Evolutionary conservation across 2,797 vertebrate species (phyloP), one percentile per base, ranked within the genome.

Genomic region (Trematomus bernacchii): DNA sequence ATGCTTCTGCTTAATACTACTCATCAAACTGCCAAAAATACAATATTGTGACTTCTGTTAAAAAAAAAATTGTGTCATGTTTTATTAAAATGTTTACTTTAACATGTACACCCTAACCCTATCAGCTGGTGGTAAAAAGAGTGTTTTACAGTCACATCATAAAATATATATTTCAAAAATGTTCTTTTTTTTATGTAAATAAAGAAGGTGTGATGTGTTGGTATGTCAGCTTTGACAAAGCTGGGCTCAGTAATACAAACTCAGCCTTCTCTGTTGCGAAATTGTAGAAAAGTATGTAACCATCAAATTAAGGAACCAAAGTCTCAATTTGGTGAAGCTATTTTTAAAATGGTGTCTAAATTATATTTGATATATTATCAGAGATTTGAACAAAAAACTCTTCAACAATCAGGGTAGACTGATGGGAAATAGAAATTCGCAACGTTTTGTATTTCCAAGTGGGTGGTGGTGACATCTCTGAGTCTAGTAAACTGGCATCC

Each of bases 361-460:
- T 23, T 23, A 23, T 23, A 23, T 23, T 23, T 23, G 2, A 23
- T 23, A 23, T 23, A 23, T 23, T 23, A 23, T 23, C 21, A 23
- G 21, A 23, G 21, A 23, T 23, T 23, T 23, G 21, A 23, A 23
- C n/a, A n/a, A n/a, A 23, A 23, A 23, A 23, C 21, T 23, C 21
- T 23, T 23, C 21, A 23, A 23, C 21, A 23, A 23, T 23, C 21
- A 23, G 21, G 21, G 2, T 23, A 23, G 21, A 23, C 21, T 23
- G 21, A 23, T 23, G 21, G 21, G 21, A 23, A 23, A 23, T 23
- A 23, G 21, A 23, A 23, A 23, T 23, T 23, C 21, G 21, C 21
- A 23, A 23, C 21, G 21, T n/a, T n/a, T 47, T 75, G 60, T 79
- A 71, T 82, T 65, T 74, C 10, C 51, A 53, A 52, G 52, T 69